These are phyloP conservation scores for Nomada ferruginata DNA, from an alignment of 2,888 invertebrate species.

Conservation along the genomic window DNA sequence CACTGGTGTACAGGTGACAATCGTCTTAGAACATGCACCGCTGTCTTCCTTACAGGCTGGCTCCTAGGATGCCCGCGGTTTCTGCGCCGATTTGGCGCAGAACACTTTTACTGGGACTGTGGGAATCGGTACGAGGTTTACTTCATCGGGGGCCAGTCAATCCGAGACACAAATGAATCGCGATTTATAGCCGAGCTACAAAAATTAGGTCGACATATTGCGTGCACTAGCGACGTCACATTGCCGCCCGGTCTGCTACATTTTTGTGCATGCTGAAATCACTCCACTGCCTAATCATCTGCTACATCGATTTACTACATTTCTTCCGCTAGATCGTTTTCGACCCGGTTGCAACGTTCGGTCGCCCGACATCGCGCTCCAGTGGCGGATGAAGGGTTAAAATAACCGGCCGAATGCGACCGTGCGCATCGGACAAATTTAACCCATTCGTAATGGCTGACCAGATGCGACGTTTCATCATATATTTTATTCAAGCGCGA, in stretches of 20 bases:
- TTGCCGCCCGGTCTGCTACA: neutral
- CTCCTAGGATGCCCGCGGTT: neutral
- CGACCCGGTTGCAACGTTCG: neutral
- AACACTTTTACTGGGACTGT: neutral
- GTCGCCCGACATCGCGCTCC: no score
- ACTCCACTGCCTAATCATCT: neutral
- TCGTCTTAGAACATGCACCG: constrained; percentile 70
- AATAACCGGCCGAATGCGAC: neutral
- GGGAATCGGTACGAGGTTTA: neutral
- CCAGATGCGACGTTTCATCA: neutral
- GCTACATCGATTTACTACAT: no score
- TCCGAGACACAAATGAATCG: neutral
- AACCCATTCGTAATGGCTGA: neutral
- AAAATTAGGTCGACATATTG: constrained; percentile 10
- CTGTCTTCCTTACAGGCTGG: neutral
- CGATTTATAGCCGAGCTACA: neutral
- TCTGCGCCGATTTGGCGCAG: neutral
- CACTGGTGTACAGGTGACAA: constrained; percentile 70
- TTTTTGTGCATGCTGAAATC: neutral
- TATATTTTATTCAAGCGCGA: constrained; percentile 21
- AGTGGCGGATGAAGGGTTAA: no score
- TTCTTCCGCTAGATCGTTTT: no score
- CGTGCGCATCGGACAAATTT: constrained; percentile 5
- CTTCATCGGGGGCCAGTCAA: neutral
- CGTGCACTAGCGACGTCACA: neutral